Conservation (phyloP, 2,797 vertebrate species). For the Rhinoraja longicauda region DNA sequence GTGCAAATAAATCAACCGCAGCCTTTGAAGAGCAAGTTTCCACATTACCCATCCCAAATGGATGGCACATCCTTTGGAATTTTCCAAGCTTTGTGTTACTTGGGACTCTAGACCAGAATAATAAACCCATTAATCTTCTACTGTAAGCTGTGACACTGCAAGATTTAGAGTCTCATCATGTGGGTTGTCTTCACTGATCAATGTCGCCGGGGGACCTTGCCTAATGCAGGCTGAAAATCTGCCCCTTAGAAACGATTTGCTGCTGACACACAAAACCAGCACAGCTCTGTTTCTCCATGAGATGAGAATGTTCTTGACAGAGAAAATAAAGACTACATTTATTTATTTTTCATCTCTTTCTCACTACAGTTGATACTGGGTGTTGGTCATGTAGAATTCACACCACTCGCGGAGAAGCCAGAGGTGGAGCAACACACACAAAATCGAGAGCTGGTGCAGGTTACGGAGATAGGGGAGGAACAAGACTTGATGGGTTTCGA, state of each 20-base stretch:
- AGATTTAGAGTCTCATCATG: neutral
- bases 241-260: neutral
- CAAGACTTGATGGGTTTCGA: too few species aligned
- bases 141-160: neutral
- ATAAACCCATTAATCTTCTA: neutral
- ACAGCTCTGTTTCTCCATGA: neutral
- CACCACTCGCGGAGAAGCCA: too few species aligned
- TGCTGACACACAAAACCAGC: neutral
- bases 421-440: too few species aligned
- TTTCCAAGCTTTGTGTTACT: neutral
- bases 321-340: neutral
- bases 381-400: too few species aligned
- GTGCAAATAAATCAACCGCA: constrained; percentile 4
- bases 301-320: neutral
- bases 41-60: neutral
- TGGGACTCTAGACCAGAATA: neutral
- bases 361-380: too few species aligned
- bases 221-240: neutral
- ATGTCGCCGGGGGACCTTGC: neutral
- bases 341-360: neutral
- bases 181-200: neutral
- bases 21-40: neutral
- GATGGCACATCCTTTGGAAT: neutral
- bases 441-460: too few species aligned
- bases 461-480: too few species aligned